phyloP scores from a whole-genome alignment of 2,113 vertebrate species.

The Tympanuchus pallidicinctus region DNA sequence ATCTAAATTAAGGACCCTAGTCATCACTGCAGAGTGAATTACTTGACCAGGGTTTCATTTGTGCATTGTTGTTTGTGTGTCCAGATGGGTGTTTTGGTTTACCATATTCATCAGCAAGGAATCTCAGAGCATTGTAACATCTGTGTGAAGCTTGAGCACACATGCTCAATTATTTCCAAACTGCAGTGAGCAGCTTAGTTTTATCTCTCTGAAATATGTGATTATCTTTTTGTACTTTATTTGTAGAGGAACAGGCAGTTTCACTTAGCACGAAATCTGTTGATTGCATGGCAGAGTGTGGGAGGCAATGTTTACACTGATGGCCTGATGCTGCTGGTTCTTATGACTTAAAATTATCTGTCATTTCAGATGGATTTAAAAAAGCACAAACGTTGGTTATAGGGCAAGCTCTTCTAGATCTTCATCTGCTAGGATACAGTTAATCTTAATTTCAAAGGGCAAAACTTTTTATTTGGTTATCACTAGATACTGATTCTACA shows the following conservation, averaged over 20 bases:
- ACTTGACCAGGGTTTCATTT: constrained; percentile 46
- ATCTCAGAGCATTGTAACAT: constrained; percentile 28
- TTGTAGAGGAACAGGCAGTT: background rate
- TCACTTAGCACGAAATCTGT: background rate
- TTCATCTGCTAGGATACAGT: background rate
- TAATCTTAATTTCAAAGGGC: background rate
- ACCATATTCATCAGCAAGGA: constrained; percentile 59
- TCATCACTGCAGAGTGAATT: constrained; percentile 60
- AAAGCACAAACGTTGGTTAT: background rate
- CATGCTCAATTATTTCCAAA: background rate
- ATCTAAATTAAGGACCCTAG: constrained; percentile 16
- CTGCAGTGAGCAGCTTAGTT: background rate
- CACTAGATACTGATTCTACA: background rate
- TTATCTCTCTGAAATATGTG: background rate
- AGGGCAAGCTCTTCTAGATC: background rate
- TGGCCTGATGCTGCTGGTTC: background rate
- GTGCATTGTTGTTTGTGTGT: constrained; percentile 27
- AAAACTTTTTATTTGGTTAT: background rate
- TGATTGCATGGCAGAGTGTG: background rate
- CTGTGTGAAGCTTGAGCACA: constrained; percentile 38
- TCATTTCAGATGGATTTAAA: background rate
- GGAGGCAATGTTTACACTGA: background rate
- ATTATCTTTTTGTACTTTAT: background rate
- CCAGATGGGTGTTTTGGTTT: constrained; percentile 69
- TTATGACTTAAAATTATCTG: background rate